Evolutionary conservation across 2,888 invertebrate species (phyloP).

Genomic region (Stenodera caucasica): DNA sequence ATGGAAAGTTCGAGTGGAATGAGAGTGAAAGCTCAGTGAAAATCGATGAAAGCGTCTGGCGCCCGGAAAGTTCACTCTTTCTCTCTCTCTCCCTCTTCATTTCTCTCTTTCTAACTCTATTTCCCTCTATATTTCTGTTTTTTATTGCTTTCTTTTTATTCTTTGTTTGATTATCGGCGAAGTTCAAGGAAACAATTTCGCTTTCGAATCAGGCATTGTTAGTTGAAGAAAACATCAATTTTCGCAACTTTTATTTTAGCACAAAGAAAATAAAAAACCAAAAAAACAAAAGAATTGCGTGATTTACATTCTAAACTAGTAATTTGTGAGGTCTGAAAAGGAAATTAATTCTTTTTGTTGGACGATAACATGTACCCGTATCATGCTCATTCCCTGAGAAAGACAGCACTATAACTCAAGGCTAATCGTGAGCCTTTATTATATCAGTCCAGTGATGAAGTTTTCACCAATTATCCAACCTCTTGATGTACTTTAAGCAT

Average conservation of each 20-base stretch:
- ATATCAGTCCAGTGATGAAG: not conserved
- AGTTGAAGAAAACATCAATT: not conserved
- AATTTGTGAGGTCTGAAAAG: not conserved
- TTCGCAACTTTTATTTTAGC: not conserved
- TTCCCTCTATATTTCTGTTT: not conserved
- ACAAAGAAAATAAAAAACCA: not conserved
- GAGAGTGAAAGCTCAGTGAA: conserved; percentile 20
- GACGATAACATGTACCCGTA: not conserved
- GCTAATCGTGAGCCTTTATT: not conserved
- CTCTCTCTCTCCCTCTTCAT: not conserved
- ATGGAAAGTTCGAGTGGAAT: too few relatives aligned
- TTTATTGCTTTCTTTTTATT: not conserved
- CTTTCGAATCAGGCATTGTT: conserved; percentile 10
- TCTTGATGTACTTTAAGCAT: not conserved
- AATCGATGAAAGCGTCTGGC: conserved; percentile 31
- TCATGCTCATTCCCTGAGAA: not conserved
- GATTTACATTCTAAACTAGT: not conserved
- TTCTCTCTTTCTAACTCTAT: not conserved
- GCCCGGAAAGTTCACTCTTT: conserved; percentile 25
- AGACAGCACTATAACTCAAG: not conserved
- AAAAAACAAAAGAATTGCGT: not conserved
- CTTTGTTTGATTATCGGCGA: conserved; percentile 12
- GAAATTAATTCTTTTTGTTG: too few relatives aligned
- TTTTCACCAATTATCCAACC: not conserved
- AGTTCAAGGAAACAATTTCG: conserved; percentile 34